Evolutionary conservation across 1,140 invertebrate species (phyloP).

Genomic region (Lerema accius): DNA sequence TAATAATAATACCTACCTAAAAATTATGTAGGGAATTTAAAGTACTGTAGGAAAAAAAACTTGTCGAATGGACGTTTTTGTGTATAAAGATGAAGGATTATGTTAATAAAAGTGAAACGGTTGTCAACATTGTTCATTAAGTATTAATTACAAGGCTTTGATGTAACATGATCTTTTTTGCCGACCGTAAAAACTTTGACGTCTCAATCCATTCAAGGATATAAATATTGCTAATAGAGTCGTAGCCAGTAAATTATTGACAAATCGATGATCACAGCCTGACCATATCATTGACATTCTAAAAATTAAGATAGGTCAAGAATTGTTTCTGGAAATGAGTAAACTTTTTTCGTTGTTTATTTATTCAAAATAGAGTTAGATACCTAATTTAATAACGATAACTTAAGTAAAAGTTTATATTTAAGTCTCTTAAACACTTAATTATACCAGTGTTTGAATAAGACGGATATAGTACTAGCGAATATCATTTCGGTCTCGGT

Average conservation of each 20-base stretch:
- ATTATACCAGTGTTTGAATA: no score
- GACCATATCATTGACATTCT: conserved; percentile 57
- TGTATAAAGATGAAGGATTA: neutral
- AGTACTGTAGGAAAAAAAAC: no score
- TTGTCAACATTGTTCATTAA: conserved; percentile 1
- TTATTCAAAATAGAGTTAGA: neutral
- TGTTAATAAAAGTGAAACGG: neutral
- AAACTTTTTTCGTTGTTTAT: conserved; percentile 2
- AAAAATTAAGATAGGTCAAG: conserved; percentile 63
- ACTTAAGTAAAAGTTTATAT: no score
- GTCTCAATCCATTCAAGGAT: conserved; percentile 76
- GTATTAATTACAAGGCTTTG: conserved; percentile 40
- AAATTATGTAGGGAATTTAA: no score
- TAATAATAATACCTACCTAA: no score
- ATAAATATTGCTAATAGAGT: conserved; percentile 63
- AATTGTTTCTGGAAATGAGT: conserved; percentile 26
- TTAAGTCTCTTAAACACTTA: no score
- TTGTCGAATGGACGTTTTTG: neutral
- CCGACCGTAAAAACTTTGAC: conserved; percentile 68
- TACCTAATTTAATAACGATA: no score
- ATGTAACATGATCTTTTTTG: conserved; percentile 68
- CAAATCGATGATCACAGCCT: conserved; percentile 48
- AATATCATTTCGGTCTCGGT: no score
- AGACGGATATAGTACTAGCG: no score
- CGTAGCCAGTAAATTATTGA: conserved; percentile 59